These are phyloP conservation scores for mouse (Mus musculus) DNA, from an alignment of 2,113 vertebrate species.

Conservation along the genomic window GRCm39 chr1:156160501-156161000, in stretches of 20 bases:
- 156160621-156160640: neutral
- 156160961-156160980: neutral
- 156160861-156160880: neutral
- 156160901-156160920: neutral
- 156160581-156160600: neutral
- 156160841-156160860: slow-evolving; percentile 61
- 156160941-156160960: neutral
- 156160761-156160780: slow-evolving; percentile 87
- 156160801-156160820: slow-evolving; percentile 82
- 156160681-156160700: neutral
- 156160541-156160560: neutral
- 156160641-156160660: neutral
- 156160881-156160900: neutral
- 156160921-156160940: neutral
- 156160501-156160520: neutral
- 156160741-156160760: slow-evolving; percentile 86
- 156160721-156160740: neutral
- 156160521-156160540: too few species aligned
- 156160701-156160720: neutral
- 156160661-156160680: neutral
- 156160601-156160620: neutral
- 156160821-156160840: slow-evolving; percentile 85
- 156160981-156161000: neutral
- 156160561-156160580: neutral
- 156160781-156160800: slow-evolving; percentile 85